These are phyloP conservation scores for Sebastolobus altivelis DNA, from an alignment of 2,797 vertebrate genomes.

Conservation along the genomic window DNA sequence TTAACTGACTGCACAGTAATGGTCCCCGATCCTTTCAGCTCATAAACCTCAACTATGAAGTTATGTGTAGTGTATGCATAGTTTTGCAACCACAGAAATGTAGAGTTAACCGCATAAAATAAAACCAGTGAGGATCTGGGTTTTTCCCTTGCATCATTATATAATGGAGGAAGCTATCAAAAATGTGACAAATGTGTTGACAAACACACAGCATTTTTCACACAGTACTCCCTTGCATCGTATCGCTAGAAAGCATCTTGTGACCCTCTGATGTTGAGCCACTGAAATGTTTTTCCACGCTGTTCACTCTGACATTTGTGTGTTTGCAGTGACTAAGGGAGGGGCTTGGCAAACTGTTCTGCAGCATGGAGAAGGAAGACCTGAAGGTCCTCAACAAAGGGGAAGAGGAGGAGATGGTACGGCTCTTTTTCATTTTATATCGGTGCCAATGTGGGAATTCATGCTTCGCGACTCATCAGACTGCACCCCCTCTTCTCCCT, in stretches of 20 bases:
- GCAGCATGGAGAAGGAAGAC: constrained; percentile 95
- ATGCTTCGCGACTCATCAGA: background rate
- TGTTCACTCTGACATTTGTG: constrained; percentile 22
- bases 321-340: constrained; percentile 77
- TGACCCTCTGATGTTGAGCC: background rate
- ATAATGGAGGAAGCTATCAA: background rate
- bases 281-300: constrained; percentile 11
- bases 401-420: constrained; percentile 98
- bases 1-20: constrained; percentile 5
- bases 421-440: background rate
- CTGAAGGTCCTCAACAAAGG: constrained; percentile 92
- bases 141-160: background rate
- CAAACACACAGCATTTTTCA: background rate
- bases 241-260: constrained; percentile 11
- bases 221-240: background rate
- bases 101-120: background rate
- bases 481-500: background rate
- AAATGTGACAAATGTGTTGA: background rate
- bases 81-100: constrained; percentile 8
- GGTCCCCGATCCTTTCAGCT: background rate
- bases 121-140: background rate
- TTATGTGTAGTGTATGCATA: background rate
- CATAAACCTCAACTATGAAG: constrained; percentile 1
- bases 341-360: constrained; percentile 70
- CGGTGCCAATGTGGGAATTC: accelerated